A percentile compares a stretch with the other conserved stretches of the same genome.
phyloP scores from a whole-genome alignment of 2,888 invertebrate species.

The Coecobrya sp. region DNA sequence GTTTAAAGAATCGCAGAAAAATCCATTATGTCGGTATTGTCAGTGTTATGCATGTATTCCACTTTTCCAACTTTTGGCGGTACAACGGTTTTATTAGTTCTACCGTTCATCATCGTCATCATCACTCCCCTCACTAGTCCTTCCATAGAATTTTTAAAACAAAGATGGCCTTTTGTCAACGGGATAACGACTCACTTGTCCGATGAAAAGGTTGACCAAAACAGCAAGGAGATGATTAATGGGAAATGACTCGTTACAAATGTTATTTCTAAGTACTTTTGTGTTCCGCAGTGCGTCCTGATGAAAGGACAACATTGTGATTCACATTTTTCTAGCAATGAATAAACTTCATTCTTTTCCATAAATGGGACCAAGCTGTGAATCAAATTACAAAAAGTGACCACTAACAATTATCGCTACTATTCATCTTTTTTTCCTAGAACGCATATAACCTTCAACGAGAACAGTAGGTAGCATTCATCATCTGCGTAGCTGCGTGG shows the following conservation, averaged over 20 bases:
- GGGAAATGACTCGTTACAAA: constrained; percentile 24
- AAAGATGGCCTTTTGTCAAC: neutral
- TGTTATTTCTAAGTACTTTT: neutral
- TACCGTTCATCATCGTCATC: neutral
- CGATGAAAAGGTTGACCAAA: neutral
- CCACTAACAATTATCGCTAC: constrained; percentile 37
- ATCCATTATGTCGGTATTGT: too few species aligned
- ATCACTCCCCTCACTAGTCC: neutral
- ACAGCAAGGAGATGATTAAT: constrained; percentile 8
- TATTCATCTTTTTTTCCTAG: neutral
- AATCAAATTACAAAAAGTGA: constrained; percentile 42
- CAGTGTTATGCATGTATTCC: too few species aligned
- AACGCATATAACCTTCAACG: neutral
- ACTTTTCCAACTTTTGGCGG: neutral
- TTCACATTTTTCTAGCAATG: neutral
- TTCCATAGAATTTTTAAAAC: neutral
- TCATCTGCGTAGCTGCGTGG: neutral
- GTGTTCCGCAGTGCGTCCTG: neutral
- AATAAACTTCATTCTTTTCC: neutral
- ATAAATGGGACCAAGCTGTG: neutral
- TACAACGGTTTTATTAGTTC: neutral
- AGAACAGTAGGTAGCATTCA: constrained; percentile 27
- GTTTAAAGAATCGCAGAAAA: neutral
- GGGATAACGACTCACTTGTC: neutral
- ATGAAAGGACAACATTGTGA: neutral